Evolutionary conservation across 2,797 vertebrate genomes (phyloP).

Genomic region (Artibeus jamaicensis): DNA sequence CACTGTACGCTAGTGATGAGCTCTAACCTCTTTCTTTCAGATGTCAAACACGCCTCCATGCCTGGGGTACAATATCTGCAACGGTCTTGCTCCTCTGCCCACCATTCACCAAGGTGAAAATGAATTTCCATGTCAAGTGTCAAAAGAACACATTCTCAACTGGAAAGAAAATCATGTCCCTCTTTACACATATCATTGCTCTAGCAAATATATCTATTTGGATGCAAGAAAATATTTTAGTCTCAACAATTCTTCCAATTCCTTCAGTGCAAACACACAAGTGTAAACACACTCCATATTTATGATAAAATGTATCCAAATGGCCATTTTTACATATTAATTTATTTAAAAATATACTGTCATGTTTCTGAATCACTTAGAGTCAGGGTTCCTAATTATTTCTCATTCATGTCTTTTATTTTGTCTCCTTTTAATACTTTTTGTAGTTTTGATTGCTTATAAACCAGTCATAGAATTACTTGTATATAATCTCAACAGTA

Average conservation of each 20-base stretch:
- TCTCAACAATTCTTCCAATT: not conserved
- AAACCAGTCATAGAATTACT: not conserved
- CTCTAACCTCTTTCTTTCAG: slow-evolving; percentile 27
- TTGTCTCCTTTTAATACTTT: not conserved
- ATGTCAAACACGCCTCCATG: slow-evolving; percentile 43
- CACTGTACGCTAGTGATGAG: slow-evolving; percentile 6
- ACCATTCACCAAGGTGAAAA: slow-evolving; percentile 33
- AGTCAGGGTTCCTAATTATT: not conserved
- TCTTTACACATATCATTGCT: not conserved
- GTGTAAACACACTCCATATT: not conserved
- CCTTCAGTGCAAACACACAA: not conserved
- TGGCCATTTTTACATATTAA: not conserved
- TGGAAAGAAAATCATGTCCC: not conserved
- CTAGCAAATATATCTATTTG: not conserved
- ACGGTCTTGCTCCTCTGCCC: slow-evolving; percentile 5
- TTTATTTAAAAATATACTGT: not conserved
- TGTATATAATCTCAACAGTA: not conserved
- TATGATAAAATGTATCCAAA: not conserved
- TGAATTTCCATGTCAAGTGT: slow-evolving; percentile 32
- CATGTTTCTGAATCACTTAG: not conserved
- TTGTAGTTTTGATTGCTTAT: not conserved
- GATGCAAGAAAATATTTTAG: not conserved
- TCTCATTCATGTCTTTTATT: not conserved
- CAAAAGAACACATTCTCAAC: slow-evolving; percentile 19
- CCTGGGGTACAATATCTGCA: slow-evolving; percentile 13